These are phyloP conservation scores for Archaeoteleia sp. DNA, from an alignment of 2,888 invertebrate genomes.

Conservation along the genomic window DNA sequence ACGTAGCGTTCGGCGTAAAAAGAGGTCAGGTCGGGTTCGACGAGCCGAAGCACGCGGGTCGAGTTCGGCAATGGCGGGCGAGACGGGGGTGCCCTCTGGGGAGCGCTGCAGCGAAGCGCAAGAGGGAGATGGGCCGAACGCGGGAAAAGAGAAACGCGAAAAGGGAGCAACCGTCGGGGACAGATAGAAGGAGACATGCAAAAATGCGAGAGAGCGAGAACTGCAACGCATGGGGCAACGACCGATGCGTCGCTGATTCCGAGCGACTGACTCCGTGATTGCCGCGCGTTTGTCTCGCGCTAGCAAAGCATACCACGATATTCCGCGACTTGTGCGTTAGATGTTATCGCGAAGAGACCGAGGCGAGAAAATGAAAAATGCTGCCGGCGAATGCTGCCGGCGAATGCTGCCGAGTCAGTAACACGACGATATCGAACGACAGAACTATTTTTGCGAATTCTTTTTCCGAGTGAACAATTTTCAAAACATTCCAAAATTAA, in stretches of 20 bases:
- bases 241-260: slow-evolving; percentile 2
- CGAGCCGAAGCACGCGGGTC: slow-evolving; percentile 4
- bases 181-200: slow-evolving; percentile 21
- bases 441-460: no score
- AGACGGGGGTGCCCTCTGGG: slow-evolving; percentile 10
- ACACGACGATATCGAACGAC: no score
- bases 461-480: no score
- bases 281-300: no score
- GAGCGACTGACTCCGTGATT: no score
- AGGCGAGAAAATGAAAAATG: no score
- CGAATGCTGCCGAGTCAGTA: no score
- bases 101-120: slow-evolving; percentile 21
- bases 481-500: no score
- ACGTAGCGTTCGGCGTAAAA: slow-evolving; percentile 27
- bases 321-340: no score
- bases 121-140: slow-evolving; percentile 17
- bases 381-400: no score
- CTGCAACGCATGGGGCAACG: slow-evolving; percentile 27
- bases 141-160: slow-evolving; percentile 18
- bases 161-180: neutral
- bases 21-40: slow-evolving; percentile 41
- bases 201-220: slow-evolving; percentile 51
- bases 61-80: neutral
- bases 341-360: no score
- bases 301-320: no score